Evolutionary conservation across 2,888 invertebrate species (phyloP).

Genomic region (Pseudococcus jackbeardsleyi): DNA sequence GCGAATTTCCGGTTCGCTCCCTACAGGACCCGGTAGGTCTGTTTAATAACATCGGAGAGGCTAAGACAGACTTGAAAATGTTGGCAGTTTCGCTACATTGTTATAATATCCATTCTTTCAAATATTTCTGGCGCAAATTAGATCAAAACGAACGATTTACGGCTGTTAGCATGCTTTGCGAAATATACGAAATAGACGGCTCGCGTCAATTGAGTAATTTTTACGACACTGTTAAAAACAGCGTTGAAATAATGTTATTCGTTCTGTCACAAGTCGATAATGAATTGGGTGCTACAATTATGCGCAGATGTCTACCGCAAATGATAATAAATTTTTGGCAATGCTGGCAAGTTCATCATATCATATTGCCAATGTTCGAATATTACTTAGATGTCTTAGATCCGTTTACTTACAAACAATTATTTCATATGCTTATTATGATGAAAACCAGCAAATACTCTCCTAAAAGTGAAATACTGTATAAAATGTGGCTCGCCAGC

Average conservation of each 20-base stretch:
- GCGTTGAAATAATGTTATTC: conserved; percentile 38
- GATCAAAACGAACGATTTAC: neutral
- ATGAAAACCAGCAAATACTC: conserved; percentile 12
- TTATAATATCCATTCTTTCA: conserved; percentile 48
- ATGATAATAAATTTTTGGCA: conserved; percentile 49
- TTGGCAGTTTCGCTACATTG: conserved; percentile 23
- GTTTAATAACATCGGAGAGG: neutral
- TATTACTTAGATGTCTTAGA: neutral
- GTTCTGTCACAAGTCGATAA: conserved; percentile 21
- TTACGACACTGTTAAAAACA: conserved; percentile 23
- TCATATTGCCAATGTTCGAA: conserved; percentile 25
- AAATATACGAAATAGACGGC: neutral
- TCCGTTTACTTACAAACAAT: neutral
- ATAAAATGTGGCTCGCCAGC: conserved; percentile 44
- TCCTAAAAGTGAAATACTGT: conserved; percentile 23
- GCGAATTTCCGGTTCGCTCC: neutral
- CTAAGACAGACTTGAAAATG: conserved; percentile 43
- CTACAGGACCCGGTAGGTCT: conserved; percentile 34
- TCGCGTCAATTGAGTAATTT: neutral
- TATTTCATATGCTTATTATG: neutral
- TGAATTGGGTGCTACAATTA: neutral
- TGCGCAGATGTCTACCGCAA: conserved; percentile 32
- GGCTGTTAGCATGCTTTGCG: neutral
- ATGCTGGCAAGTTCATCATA: conserved; percentile 45
- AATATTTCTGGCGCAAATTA: conserved; percentile 49